phyloP scores from a whole-genome alignment of 1,140 invertebrate genomes.

The Saccostrea echinata region DNA sequence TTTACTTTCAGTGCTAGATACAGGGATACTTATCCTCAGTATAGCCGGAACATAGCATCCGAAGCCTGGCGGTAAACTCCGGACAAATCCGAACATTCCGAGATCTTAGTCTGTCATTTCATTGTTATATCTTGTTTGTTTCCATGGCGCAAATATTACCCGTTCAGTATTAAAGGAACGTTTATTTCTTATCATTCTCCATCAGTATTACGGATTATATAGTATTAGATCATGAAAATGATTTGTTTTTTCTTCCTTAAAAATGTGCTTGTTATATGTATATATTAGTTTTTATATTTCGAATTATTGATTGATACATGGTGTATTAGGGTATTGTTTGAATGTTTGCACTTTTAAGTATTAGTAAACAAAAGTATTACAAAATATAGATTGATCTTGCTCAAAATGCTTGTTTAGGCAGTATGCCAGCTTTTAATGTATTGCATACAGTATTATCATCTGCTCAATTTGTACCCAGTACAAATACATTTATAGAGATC shows the following conservation, averaged over 20 bases:
- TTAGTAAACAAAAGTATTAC: slow-evolving; percentile 22
- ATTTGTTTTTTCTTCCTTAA: neutral
- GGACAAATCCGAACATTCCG: neutral
- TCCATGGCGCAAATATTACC: slow-evolving; percentile 37
- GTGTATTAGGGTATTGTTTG: neutral
- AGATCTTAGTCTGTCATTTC: neutral
- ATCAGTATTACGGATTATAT: slow-evolving; percentile 3
- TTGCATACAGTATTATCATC: slow-evolving; percentile 2
- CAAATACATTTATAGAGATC: neutral
- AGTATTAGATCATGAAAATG: neutral
- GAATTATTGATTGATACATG: neutral
- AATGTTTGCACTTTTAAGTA: neutral
- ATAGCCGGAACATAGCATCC: slow-evolving; percentile 69
- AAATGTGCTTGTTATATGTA: neutral
- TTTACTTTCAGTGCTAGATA: slow-evolving; percentile 71
- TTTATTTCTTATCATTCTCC: neutral
- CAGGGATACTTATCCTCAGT: slow-evolving; percentile 75
- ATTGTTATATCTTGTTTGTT: slow-evolving; percentile 29
- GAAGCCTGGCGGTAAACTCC: slow-evolving; percentile 72
- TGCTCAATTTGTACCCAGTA: slow-evolving; percentile 6
- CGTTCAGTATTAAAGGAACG: slow-evolving; percentile 18
- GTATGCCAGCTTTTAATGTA: slow-evolving; percentile 8
- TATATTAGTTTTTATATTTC: neutral
- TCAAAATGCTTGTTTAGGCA: slow-evolving; percentile 2
- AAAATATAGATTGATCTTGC: neutral